Percentiles rank a stretch among this genome's conserved stretches.
Conservation (phyloP, 2,113 vertebrate species). For the Muntiacus muntjak region DNA sequence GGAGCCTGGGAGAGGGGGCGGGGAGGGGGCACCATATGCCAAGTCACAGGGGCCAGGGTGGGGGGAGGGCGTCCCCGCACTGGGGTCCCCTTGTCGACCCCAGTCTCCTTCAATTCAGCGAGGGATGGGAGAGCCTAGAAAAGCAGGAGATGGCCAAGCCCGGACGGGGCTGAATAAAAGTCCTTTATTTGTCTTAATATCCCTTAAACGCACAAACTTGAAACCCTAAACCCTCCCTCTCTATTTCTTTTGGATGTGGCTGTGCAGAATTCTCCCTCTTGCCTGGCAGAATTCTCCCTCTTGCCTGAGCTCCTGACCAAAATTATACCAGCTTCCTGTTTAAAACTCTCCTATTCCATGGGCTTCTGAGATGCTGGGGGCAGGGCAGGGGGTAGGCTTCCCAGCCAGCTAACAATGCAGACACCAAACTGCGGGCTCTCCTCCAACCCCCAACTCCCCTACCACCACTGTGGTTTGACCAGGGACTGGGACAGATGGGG, state of each 20-base stretch:
- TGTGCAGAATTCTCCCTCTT: background rate
- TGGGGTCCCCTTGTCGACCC: background rate
- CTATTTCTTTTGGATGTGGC: constrained; percentile 63
- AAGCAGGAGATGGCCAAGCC: background rate
- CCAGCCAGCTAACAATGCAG: background rate
- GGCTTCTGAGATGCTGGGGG: background rate
- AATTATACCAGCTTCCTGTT: constrained; percentile 73
- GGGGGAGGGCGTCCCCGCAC: background rate
- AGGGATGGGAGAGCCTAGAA: background rate
- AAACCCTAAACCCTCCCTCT: constrained; percentile 55
- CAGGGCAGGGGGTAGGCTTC: background rate
- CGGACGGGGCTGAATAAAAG: background rate
- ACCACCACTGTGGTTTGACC: background rate
- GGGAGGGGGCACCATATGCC: fast-evolving
- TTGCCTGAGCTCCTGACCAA: constrained; percentile 60
- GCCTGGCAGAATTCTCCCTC: constrained; percentile 20
- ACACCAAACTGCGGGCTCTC: background rate
- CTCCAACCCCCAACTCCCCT: too few relatives aligned
- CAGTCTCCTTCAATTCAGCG: background rate
- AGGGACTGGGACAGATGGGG: background rate
- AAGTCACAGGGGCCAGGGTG: background rate
- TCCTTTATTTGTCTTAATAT: constrained; percentile 35
- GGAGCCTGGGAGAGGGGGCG: background rate
- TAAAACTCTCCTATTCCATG: background rate
- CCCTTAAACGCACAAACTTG: background rate